Evolutionary conservation across 1,140 invertebrate genomes (phyloP).

Genomic region (Dermatophagoides farinae): DNA sequence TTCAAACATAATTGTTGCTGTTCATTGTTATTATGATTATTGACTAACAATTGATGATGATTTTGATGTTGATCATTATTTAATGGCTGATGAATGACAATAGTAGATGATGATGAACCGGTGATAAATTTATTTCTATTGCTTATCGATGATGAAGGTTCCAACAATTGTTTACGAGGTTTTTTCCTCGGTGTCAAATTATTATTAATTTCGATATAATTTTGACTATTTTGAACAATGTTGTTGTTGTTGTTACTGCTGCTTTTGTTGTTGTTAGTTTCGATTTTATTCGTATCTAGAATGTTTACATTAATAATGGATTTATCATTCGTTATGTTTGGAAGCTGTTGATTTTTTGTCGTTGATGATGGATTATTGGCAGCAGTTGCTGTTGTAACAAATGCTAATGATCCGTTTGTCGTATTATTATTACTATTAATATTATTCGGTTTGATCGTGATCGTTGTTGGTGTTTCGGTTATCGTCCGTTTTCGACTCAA

Average conservation of each 20-base stretch:
- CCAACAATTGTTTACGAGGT: constrained; percentile 15
- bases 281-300: not conserved
- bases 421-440: too few species aligned
- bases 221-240: not conserved
- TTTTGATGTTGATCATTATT: not conserved
- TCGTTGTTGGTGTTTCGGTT: not conserved
- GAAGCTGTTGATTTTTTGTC: not conserved
- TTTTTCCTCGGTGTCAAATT: constrained; percentile 12
- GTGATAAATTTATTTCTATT: not conserved
- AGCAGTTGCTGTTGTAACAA: not conserved
- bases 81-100: not conserved
- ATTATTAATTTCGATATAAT: not conserved
- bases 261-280: too few species aligned
- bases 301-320: not conserved
- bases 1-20: not conserved
- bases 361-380: not conserved
- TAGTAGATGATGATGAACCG: not conserved
- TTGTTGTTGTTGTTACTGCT: not conserved
- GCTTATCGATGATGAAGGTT: constrained; percentile 4
- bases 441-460: not conserved
- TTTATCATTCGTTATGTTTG: not conserved
- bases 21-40: not conserved
- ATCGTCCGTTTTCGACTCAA: constrained; percentile 1
- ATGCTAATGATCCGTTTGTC: too few species aligned
- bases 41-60: not conserved